Evolutionary conservation across 2,113 vertebrate species (phyloP).

Genomic region (Embiotoca jacksoni): DNA sequence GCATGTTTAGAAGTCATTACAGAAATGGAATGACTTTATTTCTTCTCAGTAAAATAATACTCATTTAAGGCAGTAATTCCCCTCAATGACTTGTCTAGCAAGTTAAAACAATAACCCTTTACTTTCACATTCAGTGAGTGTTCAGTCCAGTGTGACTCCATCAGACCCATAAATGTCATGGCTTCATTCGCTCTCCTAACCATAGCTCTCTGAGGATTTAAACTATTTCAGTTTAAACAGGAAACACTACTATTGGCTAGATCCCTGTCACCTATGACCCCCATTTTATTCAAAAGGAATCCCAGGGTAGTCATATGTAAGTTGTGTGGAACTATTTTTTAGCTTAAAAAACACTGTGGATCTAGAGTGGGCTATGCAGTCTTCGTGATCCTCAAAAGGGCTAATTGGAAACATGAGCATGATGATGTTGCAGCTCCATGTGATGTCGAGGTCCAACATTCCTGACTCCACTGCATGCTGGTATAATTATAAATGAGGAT

Average conservation of each 20-base stretch:
- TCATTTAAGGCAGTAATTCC: conserved; percentile 5
- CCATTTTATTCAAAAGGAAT: conserved; percentile 54
- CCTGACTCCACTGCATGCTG: neutral
- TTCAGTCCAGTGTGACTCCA: conserved; percentile 13
- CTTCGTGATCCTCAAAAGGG: neutral
- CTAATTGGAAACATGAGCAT: conserved; percentile 53
- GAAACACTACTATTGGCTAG: conserved; percentile 54
- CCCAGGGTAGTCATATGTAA: conserved; percentile 9
- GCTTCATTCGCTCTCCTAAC: conserved; percentile 49
- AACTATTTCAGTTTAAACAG: conserved; percentile 69
- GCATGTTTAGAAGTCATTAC: neutral
- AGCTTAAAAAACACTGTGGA: conserved; percentile 26
- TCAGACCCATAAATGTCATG: conserved; percentile 52
- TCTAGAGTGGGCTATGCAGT: neutral
- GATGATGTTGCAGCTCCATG: conserved; percentile 9
- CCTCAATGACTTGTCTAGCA: neutral
- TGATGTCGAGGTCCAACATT: conserved; percentile 19
- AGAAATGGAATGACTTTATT: neutral
- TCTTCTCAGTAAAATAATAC: neutral
- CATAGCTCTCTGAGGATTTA: conserved; percentile 74
- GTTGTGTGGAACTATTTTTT: conserved; percentile 52
- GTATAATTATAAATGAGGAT: neutral
- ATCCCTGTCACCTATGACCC: conserved; percentile 56
- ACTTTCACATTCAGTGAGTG: neutral
- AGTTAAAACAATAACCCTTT: neutral